Evolutionary conservation across 2,113 vertebrate species (phyloP).

Genomic region (Petaurus breviceps): DNA sequence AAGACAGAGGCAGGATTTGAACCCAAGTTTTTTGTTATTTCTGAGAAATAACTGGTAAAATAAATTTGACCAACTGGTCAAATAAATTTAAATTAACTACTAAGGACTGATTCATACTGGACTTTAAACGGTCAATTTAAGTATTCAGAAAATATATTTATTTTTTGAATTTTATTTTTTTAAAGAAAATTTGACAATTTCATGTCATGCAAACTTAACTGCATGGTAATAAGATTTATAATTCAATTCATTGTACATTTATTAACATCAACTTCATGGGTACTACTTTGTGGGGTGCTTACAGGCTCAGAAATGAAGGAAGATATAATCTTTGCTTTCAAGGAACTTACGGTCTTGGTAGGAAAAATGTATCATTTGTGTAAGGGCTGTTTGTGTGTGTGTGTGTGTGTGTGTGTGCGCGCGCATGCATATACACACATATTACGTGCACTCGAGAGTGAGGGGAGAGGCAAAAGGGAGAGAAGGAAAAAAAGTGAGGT

Average conservation of each 20-base stretch:
- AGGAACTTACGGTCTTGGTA: background rate
- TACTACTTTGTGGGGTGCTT: background rate
- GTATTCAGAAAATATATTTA: background rate
- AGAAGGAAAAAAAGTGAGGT: too few relatives aligned
- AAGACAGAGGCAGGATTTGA: background rate
- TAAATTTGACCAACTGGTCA: background rate
- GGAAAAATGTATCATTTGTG: background rate
- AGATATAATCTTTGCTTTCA: background rate
- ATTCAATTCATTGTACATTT: background rate
- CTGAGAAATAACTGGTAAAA: background rate
- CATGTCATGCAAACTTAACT: background rate
- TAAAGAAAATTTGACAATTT: background rate
- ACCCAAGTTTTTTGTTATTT: background rate
- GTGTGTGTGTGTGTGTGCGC: too few relatives aligned
- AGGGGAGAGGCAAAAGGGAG: too few relatives aligned
- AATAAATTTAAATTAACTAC: constrained; percentile 13
- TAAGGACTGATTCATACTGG: background rate
- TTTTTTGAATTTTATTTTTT: background rate
- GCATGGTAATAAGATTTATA: background rate
- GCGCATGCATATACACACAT: too few relatives aligned
- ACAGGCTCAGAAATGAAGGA: background rate
- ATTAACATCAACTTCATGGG: background rate
- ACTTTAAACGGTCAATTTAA: background rate
- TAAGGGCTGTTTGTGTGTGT: background rate
- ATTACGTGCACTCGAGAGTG: too few relatives aligned